A percentile compares a stretch with the other conserved stretches of the same genome.
Evolutionary conservation across 2,888 invertebrate species (phyloP).

Genomic region (Lydus trimaculatus): DNA sequence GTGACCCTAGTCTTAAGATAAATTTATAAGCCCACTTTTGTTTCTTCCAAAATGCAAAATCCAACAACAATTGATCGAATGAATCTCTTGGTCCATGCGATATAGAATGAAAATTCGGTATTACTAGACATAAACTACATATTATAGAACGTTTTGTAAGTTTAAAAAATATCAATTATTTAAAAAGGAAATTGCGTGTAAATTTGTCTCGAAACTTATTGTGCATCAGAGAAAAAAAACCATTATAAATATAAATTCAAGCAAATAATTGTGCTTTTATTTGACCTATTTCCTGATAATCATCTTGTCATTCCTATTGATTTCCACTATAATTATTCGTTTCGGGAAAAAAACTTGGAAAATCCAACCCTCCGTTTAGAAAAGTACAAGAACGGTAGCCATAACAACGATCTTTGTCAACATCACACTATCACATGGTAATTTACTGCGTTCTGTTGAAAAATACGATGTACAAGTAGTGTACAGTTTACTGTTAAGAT

Average conservation of each 20-base stretch:
- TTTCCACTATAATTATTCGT: background rate
- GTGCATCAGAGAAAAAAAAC: background rate
- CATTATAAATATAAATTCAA: background rate
- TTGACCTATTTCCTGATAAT: background rate
- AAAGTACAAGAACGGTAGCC: background rate
- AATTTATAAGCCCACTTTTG: background rate
- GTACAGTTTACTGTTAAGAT: constrained; percentile 54
- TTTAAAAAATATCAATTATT: background rate
- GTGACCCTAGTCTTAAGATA: background rate
- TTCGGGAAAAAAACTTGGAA: background rate
- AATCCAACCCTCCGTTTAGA: background rate
- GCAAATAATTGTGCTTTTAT: background rate
- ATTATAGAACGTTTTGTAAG: background rate
- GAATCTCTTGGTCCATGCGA: background rate
- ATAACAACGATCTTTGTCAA: constrained; percentile 6
- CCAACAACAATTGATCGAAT: background rate
- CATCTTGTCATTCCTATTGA: background rate
- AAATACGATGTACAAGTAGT: background rate
- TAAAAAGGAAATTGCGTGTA: background rate
- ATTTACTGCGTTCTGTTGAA: too few relatives aligned
- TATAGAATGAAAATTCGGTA: background rate
- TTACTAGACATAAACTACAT: background rate
- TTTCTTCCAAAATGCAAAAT: background rate
- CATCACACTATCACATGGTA: background rate
- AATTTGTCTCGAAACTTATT: background rate